Conservation (phyloP, 2,888 invertebrate species). For the Baccha elongata region DNA sequence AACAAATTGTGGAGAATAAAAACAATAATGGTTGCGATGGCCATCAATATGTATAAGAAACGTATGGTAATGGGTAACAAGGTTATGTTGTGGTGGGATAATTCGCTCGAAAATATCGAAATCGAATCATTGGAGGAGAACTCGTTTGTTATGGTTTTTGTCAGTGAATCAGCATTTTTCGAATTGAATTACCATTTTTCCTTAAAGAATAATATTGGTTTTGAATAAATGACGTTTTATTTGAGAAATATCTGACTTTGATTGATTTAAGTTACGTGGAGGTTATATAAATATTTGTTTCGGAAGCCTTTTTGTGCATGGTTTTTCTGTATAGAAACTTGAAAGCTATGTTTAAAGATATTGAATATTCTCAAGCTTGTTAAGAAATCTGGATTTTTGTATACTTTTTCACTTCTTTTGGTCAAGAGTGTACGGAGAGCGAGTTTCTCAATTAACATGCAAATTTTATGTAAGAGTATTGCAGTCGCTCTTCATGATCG, state of each 20-base stretch:
- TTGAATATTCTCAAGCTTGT: too few species aligned
- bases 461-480: too few species aligned
- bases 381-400: too few species aligned
- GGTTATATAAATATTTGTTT: background rate
- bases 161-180: background rate
- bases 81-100: slow-evolving; percentile 19
- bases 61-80: slow-evolving; percentile 37
- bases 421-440: too few species aligned
- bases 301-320: too few species aligned
- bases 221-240: background rate
- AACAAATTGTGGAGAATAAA: slow-evolving; percentile 42
- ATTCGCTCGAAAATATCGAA: slow-evolving; percentile 28
- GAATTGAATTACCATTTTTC: background rate
- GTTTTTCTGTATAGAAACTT: too few species aligned
- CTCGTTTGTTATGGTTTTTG: slow-evolving; percentile 14
- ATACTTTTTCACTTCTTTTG: too few species aligned
- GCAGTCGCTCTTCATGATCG: too few species aligned
- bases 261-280: background rate
- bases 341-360: too few species aligned
- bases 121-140: slow-evolving; percentile 39
- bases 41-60: slow-evolving; percentile 28
- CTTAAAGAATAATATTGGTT: background rate
- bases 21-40: slow-evolving; percentile 41
- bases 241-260: background rate
- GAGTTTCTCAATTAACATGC: too few species aligned